Percentiles rank a stretch among this genome's conserved stretches.
Conservation (phyloP, 2,797 vertebrate genomes). For the Muraenolepis orangiensis region DNA sequence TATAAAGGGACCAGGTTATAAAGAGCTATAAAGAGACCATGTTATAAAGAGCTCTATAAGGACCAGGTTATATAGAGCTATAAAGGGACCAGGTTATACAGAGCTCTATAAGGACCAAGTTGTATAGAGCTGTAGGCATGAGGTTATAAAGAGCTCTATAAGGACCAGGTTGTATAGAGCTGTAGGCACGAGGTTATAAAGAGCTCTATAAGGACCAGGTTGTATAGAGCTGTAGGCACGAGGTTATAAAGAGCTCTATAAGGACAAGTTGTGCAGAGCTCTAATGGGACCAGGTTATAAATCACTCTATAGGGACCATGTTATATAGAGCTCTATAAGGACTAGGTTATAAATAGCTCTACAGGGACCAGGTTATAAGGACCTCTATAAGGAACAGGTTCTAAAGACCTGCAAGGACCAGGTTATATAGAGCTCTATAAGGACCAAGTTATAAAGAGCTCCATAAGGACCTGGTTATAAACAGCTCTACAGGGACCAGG, state of each 20-base stretch:
- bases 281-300: not conserved
- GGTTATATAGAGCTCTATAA: not conserved
- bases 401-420: not conserved
- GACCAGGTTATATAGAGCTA: no score
- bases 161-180: no score
- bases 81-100: not conserved
- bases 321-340: no score
- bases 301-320: not conserved
- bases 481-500: no score
- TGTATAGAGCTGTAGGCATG: not conserved
- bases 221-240: no score
- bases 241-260: no score
- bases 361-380: not conserved
- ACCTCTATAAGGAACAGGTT: not conserved
- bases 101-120: not conserved
- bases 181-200: no score
- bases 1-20: not conserved
- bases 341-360: no score
- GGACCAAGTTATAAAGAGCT: no score
- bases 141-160: not conserved
- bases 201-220: no score
- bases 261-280: not conserved
- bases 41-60: no score
- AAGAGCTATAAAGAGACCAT: not conserved
- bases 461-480: no score